Base-by-base conservation (phyloP, 2,888 invertebrate species). In the Drosophila lutescens region DNA sequence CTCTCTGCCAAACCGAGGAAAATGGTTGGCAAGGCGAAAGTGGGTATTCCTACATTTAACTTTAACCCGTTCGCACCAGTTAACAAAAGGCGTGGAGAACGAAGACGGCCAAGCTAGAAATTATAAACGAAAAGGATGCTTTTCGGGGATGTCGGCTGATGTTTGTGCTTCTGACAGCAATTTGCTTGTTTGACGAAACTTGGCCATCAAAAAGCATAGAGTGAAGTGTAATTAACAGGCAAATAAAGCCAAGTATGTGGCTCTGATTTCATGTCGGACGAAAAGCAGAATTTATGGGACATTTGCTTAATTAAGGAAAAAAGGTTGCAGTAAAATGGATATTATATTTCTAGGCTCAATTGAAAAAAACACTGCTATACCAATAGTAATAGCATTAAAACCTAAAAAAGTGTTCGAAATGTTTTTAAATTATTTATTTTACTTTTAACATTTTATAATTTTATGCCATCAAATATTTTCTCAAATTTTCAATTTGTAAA, bases 51-150 rank as follows among this genome's bases (percentile, higher is more conserved):
- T 59, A 67, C 73, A 62, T 72, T 70, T 70, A 55, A 76, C 57
- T 77, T 86, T 80, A 85, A 85, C 89, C 89, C 85, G 76, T 88
- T 88, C 62, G 74, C 66, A 63, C 8, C 71, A 63, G 83, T 54
- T 74, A 79, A 82, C 86, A 78, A 84, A 71, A 75, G 76, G 74
- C 74, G 74, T 73, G 62, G 73, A 41, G 51, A 74, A 55, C 32
- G 44, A 51, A 58, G 50, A 15, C 40, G 58, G 58, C 41, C 71
- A 75, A 73, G 53, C 61, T 49, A 73, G 73, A 79, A 87, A 81
- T 79, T 77, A 70, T 63, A 81, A 85, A 59, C 56, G 67, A 73
- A 73, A 76, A 47, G 55, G 49, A 13, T 43, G 20, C 17, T 38
- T 43, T 20, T 23, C 9, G 49, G 44, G 8, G 6, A 32, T n/a